Base-by-base conservation (phyloP, 1,140 invertebrate species). In the Drosophila prosaltans region DNA sequence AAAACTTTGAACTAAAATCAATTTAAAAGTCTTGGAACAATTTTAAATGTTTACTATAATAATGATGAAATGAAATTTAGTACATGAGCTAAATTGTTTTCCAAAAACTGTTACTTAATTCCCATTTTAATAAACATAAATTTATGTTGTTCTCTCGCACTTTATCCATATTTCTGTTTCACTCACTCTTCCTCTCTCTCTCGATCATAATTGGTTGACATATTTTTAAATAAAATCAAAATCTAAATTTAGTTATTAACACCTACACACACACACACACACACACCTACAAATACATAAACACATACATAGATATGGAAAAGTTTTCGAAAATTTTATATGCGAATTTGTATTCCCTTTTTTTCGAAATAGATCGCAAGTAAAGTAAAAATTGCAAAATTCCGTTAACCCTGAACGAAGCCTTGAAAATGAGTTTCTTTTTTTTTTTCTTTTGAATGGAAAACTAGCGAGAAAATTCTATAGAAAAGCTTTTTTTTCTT, bases 161-260 rank as follows among this genome's bases (percentile, higher is more conserved):
- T 9, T 21, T 3, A 24, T 24, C 2, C 9, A 6, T 48, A 21
- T 45, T 21, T 48, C 8, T 2, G 7, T 26, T 11, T 26, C 45
- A 26, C 45, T 51, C 45, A 2, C 21, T 51, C 21, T 16, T 16
- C 16, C 45, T 8, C 21, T 51, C 21, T 21, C 9, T 9, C 21
- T 30, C 36, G 39, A 51, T 74, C 59, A 58, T 48, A 72, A 72
- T 68, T 68, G 68, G 70, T 59, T 72, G 65, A 24, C 60, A 75
- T 68, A 62, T 75, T 72, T 72, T 51, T 51, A 51, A 51, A 51
- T 24, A 51, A 51, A 51, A 51, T 51, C 24, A 3, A 51, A 51
- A 26, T 51, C 45, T 51, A 51, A 51, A 51, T 51, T 26, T 51
- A 51, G 45, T 51, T 51, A 10, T 51, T 51, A 51, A 51, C 8